These are phyloP conservation scores for Aphelinus atriplicis DNA, from an alignment of 1,140 invertebrate genomes.

Conservation along the genomic window DNA sequence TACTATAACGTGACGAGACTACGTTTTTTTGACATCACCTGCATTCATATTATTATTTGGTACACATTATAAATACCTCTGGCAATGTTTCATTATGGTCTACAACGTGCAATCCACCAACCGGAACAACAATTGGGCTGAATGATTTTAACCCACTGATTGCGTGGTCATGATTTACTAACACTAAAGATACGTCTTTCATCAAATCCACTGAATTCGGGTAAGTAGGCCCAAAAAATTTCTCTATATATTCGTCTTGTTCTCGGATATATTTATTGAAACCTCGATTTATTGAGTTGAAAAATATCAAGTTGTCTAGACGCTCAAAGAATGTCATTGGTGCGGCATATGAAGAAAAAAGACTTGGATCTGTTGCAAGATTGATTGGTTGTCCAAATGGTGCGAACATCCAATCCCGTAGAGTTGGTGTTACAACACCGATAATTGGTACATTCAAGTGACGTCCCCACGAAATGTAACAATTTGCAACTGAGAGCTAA, in stretches of 20 bases:
- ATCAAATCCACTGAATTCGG: slow-evolving; percentile 52
- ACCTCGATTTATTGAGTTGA: too few relatives aligned
- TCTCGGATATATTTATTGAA: slow-evolving; percentile 24
- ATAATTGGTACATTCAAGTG: slow-evolving; percentile 70
- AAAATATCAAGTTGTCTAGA: slow-evolving; percentile 46
- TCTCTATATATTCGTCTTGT: not conserved
- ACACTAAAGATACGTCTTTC: slow-evolving; percentile 61
- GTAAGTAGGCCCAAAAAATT: slow-evolving; percentile 5
- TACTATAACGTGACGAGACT: too few relatives aligned
- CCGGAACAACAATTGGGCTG: slow-evolving; percentile 66
- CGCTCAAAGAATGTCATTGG: slow-evolving; percentile 74
- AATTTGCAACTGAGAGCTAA: not conserved
- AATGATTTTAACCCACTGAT: slow-evolving; percentile 64
- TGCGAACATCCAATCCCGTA: slow-evolving; percentile 69
- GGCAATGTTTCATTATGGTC: slow-evolving; percentile 42
- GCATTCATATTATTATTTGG: too few relatives aligned
- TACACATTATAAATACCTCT: slow-evolving; percentile 38
- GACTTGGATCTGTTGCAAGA: slow-evolving; percentile 65
- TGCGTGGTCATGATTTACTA: slow-evolving; percentile 69
- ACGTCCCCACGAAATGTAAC: slow-evolving; percentile 49
- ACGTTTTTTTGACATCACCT: not conserved
- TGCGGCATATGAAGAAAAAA: slow-evolving; percentile 57
- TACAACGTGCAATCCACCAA: slow-evolving; percentile 69
- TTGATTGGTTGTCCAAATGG: slow-evolving; percentile 70
- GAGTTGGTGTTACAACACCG: slow-evolving; percentile 63